Evolutionary conservation across 2,113 vertebrate genomes (phyloP).

Genomic region (Cavia porcellus): DNA sequence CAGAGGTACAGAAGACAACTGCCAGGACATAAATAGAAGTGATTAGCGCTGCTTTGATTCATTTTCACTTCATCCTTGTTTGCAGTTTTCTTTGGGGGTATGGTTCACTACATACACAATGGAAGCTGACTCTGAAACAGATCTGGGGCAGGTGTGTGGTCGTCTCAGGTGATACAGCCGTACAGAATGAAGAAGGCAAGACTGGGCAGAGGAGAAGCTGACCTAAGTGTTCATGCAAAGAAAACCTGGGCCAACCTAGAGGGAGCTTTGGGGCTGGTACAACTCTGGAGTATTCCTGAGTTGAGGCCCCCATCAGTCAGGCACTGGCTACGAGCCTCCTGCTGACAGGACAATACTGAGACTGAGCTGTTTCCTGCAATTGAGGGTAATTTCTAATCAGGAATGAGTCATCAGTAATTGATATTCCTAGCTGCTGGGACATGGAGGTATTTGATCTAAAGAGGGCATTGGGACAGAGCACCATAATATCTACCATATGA

Average conservation of each 20-base stretch:
- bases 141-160: not conserved
- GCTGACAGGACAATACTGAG: not conserved
- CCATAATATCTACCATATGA: not conserved
- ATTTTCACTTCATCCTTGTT: not conserved
- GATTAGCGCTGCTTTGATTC: not conserved
- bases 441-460: not conserved
- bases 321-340: not conserved
- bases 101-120: not conserved
- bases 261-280: not conserved
- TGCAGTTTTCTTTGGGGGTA: not conserved
- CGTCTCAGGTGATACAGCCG: not conserved
- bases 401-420: not conserved
- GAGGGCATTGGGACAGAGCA: not conserved
- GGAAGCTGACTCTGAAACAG: not conserved
- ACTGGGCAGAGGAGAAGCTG: not conserved
- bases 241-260: not conserved
- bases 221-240: not conserved
- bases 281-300: not conserved
- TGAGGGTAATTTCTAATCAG: not conserved
- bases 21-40: not conserved
- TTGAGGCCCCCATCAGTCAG: not conserved
- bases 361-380: not conserved
- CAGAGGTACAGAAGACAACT: not conserved
- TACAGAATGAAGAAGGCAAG: not conserved
- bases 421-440: not conserved